phyloP scores from a whole-genome alignment of 2,113 vertebrate species.

The Cephalopterus ornatus region DNA sequence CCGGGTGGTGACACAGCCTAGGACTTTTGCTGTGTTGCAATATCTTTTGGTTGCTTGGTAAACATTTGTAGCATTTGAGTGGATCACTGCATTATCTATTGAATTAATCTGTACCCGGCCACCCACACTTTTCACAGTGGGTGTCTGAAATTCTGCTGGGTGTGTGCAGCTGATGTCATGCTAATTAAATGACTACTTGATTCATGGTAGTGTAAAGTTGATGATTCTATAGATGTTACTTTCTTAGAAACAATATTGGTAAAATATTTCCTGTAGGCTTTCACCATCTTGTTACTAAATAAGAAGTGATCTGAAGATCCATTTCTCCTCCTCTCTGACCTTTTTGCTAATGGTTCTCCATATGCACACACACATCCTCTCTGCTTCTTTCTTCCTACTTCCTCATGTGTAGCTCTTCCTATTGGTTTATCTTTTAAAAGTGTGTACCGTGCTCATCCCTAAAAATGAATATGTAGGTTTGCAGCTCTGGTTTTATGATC shows the following conservation, averaged over 20 bases:
- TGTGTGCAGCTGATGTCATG: slow-evolving; percentile 20
- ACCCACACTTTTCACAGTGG: slow-evolving; percentile 63
- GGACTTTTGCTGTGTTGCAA: neutral
- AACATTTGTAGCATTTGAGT: neutral
- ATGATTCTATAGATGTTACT: neutral
- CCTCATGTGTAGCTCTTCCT: neutral
- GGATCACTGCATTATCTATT: neutral
- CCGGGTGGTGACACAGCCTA: neutral
- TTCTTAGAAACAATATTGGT: neutral
- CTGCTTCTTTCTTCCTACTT: neutral
- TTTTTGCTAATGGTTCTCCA: neutral
- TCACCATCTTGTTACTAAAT: neutral
- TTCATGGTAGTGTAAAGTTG: neutral
- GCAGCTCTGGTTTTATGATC: neutral
- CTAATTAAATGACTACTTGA: neutral
- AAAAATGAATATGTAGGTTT: neutral
- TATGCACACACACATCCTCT: neutral
- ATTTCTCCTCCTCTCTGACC: neutral
- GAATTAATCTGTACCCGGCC: neutral
- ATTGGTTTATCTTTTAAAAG: neutral
- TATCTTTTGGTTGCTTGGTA: neutral
- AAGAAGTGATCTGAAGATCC: neutral
- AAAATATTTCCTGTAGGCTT: neutral
- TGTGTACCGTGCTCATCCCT: neutral
- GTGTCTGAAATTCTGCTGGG: slow-evolving; percentile 22